phyloP scores from a whole-genome alignment of 2,888 invertebrate genomes.

The Meteorus colon region DNA sequence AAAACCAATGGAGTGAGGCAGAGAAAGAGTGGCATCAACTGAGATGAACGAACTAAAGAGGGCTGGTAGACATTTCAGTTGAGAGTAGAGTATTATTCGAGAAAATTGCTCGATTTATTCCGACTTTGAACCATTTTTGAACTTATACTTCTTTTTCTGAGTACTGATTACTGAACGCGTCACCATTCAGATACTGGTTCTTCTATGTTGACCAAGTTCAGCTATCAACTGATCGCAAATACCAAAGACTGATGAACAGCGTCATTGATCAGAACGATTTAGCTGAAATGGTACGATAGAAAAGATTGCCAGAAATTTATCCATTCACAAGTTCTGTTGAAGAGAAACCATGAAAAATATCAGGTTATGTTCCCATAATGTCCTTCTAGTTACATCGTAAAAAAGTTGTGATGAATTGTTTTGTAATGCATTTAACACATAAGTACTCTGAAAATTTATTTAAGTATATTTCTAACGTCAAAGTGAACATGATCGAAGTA shows the following conservation, averaged over 20 bases:
- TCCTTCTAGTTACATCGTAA: too few species aligned
- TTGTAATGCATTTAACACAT: background rate
- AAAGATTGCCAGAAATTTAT: slow-evolving; percentile 35
- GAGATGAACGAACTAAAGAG: background rate
- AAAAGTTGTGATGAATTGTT: too few species aligned
- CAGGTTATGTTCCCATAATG: too few species aligned
- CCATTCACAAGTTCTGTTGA: background rate
- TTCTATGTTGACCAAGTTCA: background rate
- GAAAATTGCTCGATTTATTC: slow-evolving; percentile 64
- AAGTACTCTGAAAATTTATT: background rate
- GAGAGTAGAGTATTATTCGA: slow-evolving; percentile 55
- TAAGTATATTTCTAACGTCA: too few species aligned
- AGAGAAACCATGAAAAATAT: too few species aligned
- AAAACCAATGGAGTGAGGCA: slow-evolving; percentile 32
- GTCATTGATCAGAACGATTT: slow-evolving; percentile 57
- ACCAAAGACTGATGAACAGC: slow-evolving; percentile 54
- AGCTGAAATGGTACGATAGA: slow-evolving; percentile 60
- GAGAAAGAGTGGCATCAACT: slow-evolving; percentile 22
- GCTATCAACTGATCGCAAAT: slow-evolving; percentile 13
- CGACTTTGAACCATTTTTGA: slow-evolving; percentile 51
- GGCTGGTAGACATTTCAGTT: background rate
- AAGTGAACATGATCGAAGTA: background rate
- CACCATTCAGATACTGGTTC: background rate
- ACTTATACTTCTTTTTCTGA: background rate
- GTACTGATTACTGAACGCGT: too few species aligned